Evolutionary conservation across 35 echinoderm and acorn worm species (phyloP), one percentile per base, ranked within the genome.

Genomic region (Apostichopus californicus): DNA sequence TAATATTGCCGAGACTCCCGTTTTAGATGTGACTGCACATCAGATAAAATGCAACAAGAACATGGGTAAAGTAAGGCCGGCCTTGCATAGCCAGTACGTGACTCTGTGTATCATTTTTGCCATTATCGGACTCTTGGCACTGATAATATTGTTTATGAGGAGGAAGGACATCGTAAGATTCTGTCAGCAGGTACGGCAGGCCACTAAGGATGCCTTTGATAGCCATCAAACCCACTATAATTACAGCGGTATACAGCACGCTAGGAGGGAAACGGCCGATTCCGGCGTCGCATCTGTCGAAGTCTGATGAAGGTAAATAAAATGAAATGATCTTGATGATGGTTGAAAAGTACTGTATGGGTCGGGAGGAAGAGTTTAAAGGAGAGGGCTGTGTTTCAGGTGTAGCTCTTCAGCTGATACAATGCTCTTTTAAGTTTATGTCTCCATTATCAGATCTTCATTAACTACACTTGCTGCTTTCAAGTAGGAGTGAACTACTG

Each of bases 181-280:
- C 86, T 89, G 60, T n/a, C 26, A 72, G 61, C 86, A 73, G 14
- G 61, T 89, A 24, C 57, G 86, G 24, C 86, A 89, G 63, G 86
- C 86, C 22, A 89, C 86, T 5, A 89, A 89, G 64, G 86, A 89
- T 10, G 86, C 86, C 20, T 89, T 89, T 1, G 86, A 89, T 57
- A 89, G 86, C 23, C 86, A 89, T 55, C 86, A 89, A 15, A 89
- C 86, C 0, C 86, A 89, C 11, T 89, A 89, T 26, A 72, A 22
- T 0, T 89, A 89, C 86, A 89, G 86, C 64, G 86, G 64, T 18
- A 89, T 89, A 20, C 86, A 89, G 86, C 26, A 89, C 15, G 86
- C 64, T 7, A 68, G 61, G 64, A 68, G 86, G n/a, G 86, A 66
- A 46, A 89, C 86, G 11, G 57, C 86, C 4, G 83, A 87, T 26